These are phyloP conservation scores for Geotrypetes seraphini DNA, from an alignment of 2,797 vertebrate species.

Conservation along the genomic window DNA sequence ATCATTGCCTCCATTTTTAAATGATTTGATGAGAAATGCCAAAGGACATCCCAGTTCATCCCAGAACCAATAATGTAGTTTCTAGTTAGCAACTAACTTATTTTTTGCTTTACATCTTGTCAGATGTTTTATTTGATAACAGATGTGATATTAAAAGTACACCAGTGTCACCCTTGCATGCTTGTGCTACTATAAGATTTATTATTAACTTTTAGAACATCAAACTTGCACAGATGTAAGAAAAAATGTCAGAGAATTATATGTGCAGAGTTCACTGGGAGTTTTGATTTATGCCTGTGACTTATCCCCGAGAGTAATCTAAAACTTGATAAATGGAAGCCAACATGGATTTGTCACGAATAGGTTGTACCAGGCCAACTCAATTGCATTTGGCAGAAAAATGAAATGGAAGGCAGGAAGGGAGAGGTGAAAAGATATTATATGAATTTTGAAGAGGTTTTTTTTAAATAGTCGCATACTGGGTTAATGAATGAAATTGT, in stretches of 20 bases:
- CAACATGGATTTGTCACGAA: no score
- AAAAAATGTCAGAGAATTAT: conserved; percentile 16
- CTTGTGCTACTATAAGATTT: conserved; percentile 8
- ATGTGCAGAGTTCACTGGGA: conserved; percentile 21
- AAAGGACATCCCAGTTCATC: conserved; percentile 17
- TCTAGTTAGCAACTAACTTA: conserved; percentile 26
- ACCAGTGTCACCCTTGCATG: conserved; percentile 19
- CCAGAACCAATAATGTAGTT: neutral
- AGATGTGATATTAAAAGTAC: conserved; percentile 20
- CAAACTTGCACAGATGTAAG: conserved; percentile 11
- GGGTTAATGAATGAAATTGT: no score
- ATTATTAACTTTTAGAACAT: neutral
- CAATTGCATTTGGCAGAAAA: neutral
- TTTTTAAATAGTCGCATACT: no score
- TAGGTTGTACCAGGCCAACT: no score
- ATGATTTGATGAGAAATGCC: conserved; percentile 21
- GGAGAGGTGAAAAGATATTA: no score
- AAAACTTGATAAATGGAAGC: no score
- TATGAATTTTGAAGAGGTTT: no score
- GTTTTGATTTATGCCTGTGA: conserved; percentile 15
- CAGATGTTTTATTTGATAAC: conserved; percentile 33
- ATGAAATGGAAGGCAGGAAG: no score
- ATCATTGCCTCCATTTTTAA: conserved; percentile 28
- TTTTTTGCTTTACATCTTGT: conserved; percentile 33
- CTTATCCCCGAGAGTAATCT: conserved; percentile 5